phyloP scores from a whole-genome alignment of 2,113 vertebrate species.

The Gallinago undulata region DNA sequence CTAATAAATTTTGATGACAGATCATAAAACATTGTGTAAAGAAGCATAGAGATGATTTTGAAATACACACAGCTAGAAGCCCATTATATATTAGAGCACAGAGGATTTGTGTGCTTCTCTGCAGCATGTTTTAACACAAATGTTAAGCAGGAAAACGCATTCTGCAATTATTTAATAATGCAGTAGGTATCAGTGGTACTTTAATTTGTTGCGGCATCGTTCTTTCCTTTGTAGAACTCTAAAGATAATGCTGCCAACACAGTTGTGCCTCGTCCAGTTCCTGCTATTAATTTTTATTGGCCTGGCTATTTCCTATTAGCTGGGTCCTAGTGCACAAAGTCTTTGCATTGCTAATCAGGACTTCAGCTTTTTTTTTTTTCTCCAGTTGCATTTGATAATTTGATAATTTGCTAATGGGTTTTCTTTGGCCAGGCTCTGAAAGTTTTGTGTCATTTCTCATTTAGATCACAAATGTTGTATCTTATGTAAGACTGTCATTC shows the following conservation, averaged over 20 bases:
- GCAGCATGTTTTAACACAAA: background rate
- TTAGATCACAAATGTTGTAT: background rate
- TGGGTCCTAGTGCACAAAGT: background rate
- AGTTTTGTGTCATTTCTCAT: background rate
- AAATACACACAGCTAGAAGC: background rate
- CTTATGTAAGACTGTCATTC: background rate
- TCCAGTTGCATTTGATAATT: background rate
- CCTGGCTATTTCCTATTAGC: background rate
- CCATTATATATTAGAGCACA: background rate
- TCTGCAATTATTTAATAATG: conserved; percentile 33
- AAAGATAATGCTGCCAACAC: background rate
- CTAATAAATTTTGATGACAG: conserved; percentile 10
- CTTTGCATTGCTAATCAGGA: background rate
- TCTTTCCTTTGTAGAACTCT: conserved; percentile 3
- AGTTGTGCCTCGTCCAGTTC: background rate
- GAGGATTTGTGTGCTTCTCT: conserved; percentile 20
- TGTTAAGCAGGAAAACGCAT: background rate
- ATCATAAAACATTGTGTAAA: conserved; percentile 20
- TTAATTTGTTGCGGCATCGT: background rate
- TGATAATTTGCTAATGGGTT: background rate
- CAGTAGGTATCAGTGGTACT: background rate
- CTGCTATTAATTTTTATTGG: background rate
- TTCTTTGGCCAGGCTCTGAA: accelerated
- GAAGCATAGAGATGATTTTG: conserved; percentile 1
- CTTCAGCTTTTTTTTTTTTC: background rate